Base-by-base conservation (phyloP, 2,888 invertebrate species). In the Caenorhabditis zanzibari region DNA sequence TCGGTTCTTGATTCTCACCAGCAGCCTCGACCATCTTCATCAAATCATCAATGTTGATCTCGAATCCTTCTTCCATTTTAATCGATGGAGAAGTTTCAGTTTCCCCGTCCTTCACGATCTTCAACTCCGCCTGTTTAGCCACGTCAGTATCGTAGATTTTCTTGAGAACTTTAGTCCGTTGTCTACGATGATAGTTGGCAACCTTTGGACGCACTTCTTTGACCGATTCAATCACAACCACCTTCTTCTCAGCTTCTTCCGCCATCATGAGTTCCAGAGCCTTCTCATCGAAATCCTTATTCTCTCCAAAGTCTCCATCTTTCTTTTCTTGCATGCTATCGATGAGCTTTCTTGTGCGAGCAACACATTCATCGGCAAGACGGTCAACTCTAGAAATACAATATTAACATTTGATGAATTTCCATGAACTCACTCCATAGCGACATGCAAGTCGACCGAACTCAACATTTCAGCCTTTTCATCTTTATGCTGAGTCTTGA, bases 321-420 rank as follows among this genome's bases (percentile, higher is more conserved):
- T 77, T 77, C 26, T 77, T 77, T 35, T 77, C 77, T 35, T 77
- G 77, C 77, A 77, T 77, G 24, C 19, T 69, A 0, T 77, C 77
- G 44, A 77, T 77, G 22, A 77, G 69, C 35, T 74, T 81, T 16
- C 74, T 74, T 0, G 81, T 81, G 16, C 73, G 24, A 9, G 68
- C 41, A 1, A 81, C 71, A 56, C 81, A 81, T 49, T 82, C 82
- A 7, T 76, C 72, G 6, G 82, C 82, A 14, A 82, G 75, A 16
- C 72, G 76, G n/a, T 76, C 82, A 16, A 82, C 72, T 82, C 82
- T 82, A 52, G 32, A 75, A 73, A 47, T 19, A 28, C 10, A 19
- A 14, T 24, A 14, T 9, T 38, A 7, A 9, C 14, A 41, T 19
- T 5, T 24, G 1, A 14, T 54, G 19, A 2, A 41, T n/a, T 32